Percentiles rank a stretch among this genome's conserved stretches.
Evolutionary conservation across 2,113 vertebrate species (phyloP).

Genomic region (Dermatemys mawii): DNA sequence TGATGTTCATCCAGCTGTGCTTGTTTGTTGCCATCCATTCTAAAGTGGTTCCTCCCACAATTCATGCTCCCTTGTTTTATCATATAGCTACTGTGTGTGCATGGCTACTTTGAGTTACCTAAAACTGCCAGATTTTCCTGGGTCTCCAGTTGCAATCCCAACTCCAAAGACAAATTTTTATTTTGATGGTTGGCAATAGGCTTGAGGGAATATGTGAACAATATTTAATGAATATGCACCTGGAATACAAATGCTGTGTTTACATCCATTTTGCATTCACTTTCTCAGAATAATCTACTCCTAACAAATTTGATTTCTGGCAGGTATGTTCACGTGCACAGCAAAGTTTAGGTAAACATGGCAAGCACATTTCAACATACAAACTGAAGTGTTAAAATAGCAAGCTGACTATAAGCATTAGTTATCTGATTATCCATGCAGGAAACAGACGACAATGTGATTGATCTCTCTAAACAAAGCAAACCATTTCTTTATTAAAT

Average conservation of each 20-base stretch:
- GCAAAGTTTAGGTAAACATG: fast-evolving
- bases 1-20: neutral
- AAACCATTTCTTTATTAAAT: neutral
- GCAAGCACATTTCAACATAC: neutral
- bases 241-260: neutral
- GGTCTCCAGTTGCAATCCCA: neutral
- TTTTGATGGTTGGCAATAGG: neutral
- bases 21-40: neutral
- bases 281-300: neutral
- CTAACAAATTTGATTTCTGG: neutral
- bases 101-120: neutral
- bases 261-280: neutral
- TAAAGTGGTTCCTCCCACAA: neutral
- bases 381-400: neutral
- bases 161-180: neutral
- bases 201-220: neutral
- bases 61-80: neutral
- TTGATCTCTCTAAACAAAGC: neutral
- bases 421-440: fast-evolving
- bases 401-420: neutral
- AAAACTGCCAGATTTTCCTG: neutral
- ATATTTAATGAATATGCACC: neutral
- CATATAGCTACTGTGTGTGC: neutral
- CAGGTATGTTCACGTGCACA: neutral
- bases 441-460: neutral